Evolutionary conservation across 1,140 invertebrate genomes (phyloP).

Genomic region (Ptiloglossa arizonensis): DNA sequence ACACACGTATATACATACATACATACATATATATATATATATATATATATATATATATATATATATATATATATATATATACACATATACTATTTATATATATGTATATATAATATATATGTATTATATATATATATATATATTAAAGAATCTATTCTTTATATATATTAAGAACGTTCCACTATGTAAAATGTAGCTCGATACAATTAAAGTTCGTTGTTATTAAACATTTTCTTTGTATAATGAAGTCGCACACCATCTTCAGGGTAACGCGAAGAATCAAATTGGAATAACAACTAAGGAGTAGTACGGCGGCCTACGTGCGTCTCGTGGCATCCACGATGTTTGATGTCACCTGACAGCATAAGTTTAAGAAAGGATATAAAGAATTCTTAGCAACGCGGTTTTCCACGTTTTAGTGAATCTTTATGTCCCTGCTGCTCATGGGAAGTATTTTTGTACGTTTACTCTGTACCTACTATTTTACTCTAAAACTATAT

Average conservation of each 20-base stretch:
- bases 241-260: slow-evolving; percentile 61
- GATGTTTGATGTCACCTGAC: slow-evolving; percentile 44
- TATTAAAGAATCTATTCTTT: slow-evolving; percentile 37
- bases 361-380: slow-evolving; percentile 56
- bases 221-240: slow-evolving; percentile 27
- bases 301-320: slow-evolving; percentile 66
- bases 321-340: slow-evolving; percentile 54
- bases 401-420: slow-evolving; percentile 69
- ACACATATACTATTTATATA: too few species aligned
- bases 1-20: too few species aligned
- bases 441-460: slow-evolving; percentile 78
- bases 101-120: background rate
- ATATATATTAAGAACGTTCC: slow-evolving; percentile 38
- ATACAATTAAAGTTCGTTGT: slow-evolving; percentile 32
- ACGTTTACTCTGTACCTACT: slow-evolving; percentile 76
- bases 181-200: slow-evolving; percentile 29
- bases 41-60: too few species aligned
- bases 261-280: slow-evolving; percentile 51
- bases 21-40: background rate
- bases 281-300: slow-evolving; percentile 63
- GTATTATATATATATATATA: slow-evolving; percentile 6
- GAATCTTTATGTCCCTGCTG: slow-evolving; percentile 69
- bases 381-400: slow-evolving; percentile 58
- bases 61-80: slow-evolving; percentile 8
- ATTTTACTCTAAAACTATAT: slow-evolving; percentile 73